Evolutionary conservation across 1,140 invertebrate species (phyloP).

Genomic region (Elysia chlorotica): DNA sequence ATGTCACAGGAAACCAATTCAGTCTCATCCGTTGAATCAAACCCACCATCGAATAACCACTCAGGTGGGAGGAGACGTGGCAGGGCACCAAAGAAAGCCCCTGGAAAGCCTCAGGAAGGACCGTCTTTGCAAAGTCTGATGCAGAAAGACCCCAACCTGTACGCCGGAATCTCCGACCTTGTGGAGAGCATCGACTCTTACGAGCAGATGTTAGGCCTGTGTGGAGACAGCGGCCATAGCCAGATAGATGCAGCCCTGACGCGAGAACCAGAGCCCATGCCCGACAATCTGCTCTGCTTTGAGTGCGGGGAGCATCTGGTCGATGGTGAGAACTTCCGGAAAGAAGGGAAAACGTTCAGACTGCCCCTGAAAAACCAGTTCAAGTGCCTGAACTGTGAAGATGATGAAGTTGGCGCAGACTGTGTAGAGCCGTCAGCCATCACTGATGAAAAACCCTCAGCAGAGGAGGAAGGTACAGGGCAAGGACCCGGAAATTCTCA

Average conservation of each 20-base stretch:
- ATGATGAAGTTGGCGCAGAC: constrained; percentile 10
- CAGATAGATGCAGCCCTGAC: constrained; percentile 11
- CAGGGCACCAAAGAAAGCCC: neutral
- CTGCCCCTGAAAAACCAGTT: neutral
- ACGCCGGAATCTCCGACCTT: constrained; percentile 11
- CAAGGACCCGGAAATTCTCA: no score
- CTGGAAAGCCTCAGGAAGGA: neutral
- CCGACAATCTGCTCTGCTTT: constrained; percentile 16
- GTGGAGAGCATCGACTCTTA: constrained; percentile 21
- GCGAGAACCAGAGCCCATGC: neutral
- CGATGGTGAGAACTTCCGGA: constrained; percentile 15
- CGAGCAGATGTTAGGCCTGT: constrained; percentile 21
- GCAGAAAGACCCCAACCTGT: constrained; percentile 15
- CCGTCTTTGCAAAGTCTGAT: constrained; percentile 15
- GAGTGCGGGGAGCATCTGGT: constrained; percentile 19
- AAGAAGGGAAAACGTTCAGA: neutral
- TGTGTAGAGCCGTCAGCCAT: constrained; percentile 15
- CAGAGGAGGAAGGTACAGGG: no score
- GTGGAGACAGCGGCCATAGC: constrained; percentile 10
- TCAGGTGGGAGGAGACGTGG: neutral
- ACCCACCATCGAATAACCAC: neutral
- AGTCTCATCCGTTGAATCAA: neutral
- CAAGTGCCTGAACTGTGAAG: constrained; percentile 19
- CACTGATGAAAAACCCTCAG: neutral
- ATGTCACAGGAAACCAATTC: neutral